Conservation (phyloP, 2,113 vertebrate genomes). For the Mohoua ochrocephala region DNA sequence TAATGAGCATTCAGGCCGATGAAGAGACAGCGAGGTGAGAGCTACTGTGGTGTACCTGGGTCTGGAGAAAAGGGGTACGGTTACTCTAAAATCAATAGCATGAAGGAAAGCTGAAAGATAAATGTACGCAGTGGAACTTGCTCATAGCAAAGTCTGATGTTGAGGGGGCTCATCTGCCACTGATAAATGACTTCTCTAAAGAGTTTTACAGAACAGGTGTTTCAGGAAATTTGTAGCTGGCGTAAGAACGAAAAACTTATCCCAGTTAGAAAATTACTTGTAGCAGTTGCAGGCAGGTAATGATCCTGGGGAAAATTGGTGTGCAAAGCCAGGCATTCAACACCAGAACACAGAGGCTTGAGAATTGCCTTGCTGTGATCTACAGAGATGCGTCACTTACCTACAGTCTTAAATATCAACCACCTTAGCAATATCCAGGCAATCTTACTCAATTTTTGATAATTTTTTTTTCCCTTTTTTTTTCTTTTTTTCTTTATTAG, state of each 20-base stretch:
- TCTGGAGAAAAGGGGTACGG: not conserved
- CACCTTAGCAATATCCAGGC: not conserved
- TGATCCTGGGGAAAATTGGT: not conserved
- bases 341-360: fast-evolving
- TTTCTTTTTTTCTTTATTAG: not conserved
- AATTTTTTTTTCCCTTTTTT: not conserved
- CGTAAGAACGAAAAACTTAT: not conserved
- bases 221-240: not conserved
- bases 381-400: not conserved
- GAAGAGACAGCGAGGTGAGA: not conserved
- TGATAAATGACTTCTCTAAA: not conserved
- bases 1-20: not conserved
- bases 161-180: fast-evolving
- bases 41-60: not conserved
- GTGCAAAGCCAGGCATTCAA: not conserved
- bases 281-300: not conserved
- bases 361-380: not conserved
- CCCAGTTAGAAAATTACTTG: not conserved
- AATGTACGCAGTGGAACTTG: not conserved
- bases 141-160: not conserved
- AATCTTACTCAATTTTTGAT: not conserved
- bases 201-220: not conserved
- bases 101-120: not conserved
- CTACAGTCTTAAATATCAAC: not conserved
- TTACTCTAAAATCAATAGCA: not conserved